phyloP scores from a whole-genome alignment of 2,113 vertebrate species.

The Amia ocellicauda region DNA sequence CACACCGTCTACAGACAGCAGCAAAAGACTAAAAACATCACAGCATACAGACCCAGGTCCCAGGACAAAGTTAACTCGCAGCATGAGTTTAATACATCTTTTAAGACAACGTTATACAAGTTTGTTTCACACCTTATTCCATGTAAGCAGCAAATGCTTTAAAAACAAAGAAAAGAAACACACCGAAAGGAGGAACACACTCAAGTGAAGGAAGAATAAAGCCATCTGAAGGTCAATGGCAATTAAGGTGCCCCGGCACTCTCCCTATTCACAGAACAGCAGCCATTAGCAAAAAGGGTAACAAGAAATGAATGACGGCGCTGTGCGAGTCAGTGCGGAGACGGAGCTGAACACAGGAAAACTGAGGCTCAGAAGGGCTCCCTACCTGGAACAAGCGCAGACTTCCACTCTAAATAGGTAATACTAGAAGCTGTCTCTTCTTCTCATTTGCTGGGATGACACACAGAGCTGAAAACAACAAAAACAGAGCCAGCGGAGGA shows the following conservation, averaged over 20 bases:
- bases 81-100: too few relatives aligned
- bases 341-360: conserved; percentile 47
- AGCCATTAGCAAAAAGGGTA: conserved; percentile 32
- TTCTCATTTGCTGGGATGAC: conserved; percentile 45
- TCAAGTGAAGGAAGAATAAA: too few relatives aligned
- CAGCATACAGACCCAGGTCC: too few relatives aligned
- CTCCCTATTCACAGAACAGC: conserved; percentile 10
- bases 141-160: too few relatives aligned
- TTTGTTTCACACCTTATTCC: too few relatives aligned
- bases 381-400: conserved; percentile 56
- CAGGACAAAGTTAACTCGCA: too few relatives aligned
- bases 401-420: conserved; percentile 54
- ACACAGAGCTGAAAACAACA: conserved; percentile 41
- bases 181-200: too few relatives aligned
- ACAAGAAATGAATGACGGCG: conserved; percentile 40
- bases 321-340: conserved; percentile 40
- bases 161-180: too few relatives aligned
- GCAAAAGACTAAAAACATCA: too few relatives aligned
- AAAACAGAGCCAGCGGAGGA: not conserved
- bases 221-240: not conserved
- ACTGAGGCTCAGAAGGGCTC: conserved; percentile 48
- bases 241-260: too few relatives aligned
- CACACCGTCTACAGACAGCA: too few relatives aligned
- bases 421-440: conserved; percentile 45
- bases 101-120: too few relatives aligned